These are phyloP conservation scores for Andrena chrysosceles DNA, from an alignment of 2,888 invertebrate species.

Conservation along the genomic window DNA sequence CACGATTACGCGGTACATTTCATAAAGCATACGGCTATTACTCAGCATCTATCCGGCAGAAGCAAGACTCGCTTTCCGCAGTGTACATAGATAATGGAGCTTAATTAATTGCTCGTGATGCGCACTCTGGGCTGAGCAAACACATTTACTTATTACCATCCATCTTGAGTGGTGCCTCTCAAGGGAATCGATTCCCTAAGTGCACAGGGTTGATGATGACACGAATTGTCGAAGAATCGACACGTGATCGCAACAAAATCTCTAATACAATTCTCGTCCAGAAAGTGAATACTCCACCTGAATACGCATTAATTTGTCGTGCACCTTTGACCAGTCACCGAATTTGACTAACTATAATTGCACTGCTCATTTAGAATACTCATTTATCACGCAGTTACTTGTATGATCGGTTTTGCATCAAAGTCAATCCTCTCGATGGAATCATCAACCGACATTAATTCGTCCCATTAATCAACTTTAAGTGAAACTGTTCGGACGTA, in stretches of 20 bases:
- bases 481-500: slow-evolving; percentile 44
- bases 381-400: neutral
- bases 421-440: slow-evolving; percentile 11
- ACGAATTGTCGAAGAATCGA: slow-evolving; percentile 71
- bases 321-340: neutral
- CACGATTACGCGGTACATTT: slow-evolving; percentile 71
- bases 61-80: slow-evolving; percentile 75
- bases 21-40: slow-evolving; percentile 73
- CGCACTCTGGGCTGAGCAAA: slow-evolving; percentile 80
- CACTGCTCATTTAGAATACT: neutral
- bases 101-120: slow-evolving; percentile 83
- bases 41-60: slow-evolving; percentile 71
- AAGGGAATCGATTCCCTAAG: slow-evolving; percentile 81
- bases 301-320: neutral
- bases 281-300: neutral
- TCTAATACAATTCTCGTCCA: slow-evolving; percentile 58
- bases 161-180: slow-evolving; percentile 79
- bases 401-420: neutral
- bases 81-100: slow-evolving; percentile 83
- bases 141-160: slow-evolving; percentile 83
- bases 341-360: neutral
- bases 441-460: slow-evolving; percentile 37
- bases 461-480: slow-evolving; percentile 43
- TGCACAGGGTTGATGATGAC: slow-evolving; percentile 76
- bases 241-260: slow-evolving; percentile 68